Evolutionary conservation across 1,140 invertebrate genomes (phyloP), one percentile per base, ranked within the genome.

Genomic region (Nasonia vitripennis): DNA sequence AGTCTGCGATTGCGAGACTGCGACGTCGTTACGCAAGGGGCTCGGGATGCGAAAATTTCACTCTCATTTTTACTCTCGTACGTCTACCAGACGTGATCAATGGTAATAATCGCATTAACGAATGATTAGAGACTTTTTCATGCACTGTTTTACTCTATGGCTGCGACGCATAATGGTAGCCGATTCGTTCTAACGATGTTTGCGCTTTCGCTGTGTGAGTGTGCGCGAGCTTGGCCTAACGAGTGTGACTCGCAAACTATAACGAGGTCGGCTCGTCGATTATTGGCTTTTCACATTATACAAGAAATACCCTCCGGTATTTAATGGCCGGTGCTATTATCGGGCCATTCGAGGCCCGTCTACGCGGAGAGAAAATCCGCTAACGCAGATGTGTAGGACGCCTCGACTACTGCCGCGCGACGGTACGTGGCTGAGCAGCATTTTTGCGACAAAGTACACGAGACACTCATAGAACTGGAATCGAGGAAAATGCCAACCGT

Each of bases 321-420:
- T 87, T 91, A 91, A 91, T 88, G 88, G 81, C 79, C 78, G 83
- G 71, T 85, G 87, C 88, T 88, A 91, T 92, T 91, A 91, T 90
- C 90, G 88, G 86, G 86, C 91, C 90, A 92, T 92, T 92, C 87
- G 90, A 88, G 88, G 81, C 87, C 81, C 88, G 88, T 86, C 55
- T 48, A 75, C 75, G 74, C 48, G 48, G 20, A 17, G 45, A 85
- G 77, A 75, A 85, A 85, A 85, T 80, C 84, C 84, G 78, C 70
- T 85, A 81, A 85, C 37, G 37, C 68, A 71, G 68, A 79, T 79
- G 77, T 79, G 77, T 37, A 37, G 5, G 34, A 37, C 34, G 34
- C 34, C 34, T 6, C 34, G 27, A 27, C 27, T 81, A 55, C 80
- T 55, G 48, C 48, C 7, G 20, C 17, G 11, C n/a, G 67, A 68